Base-by-base conservation (phyloP, 2,888 invertebrate species). In the Apotomis turbidana region DNA sequence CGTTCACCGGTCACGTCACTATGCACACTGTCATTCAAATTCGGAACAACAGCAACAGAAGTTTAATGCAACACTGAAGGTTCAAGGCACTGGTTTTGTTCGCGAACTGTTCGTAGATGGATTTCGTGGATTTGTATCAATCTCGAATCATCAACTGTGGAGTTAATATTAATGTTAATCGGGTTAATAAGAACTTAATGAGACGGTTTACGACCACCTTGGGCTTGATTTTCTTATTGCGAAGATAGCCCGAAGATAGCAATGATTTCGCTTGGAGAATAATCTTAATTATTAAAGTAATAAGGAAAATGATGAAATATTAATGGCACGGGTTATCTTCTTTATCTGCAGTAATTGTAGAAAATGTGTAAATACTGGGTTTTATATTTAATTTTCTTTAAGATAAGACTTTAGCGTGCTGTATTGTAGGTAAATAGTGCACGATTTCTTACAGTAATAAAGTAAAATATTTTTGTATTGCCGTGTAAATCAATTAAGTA, bases 181-280 rank as follows among this genome's bases (percentile, higher is more conserved):
- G 10, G 12, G 54, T 54, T 54, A 10, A 49, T 59, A 27, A 58
- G 41, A 57, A 41, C 0, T 41, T 68, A 72, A 71, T 66, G 60
- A 60, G 71, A 60, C 61, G 55, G 62, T 72, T 63, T 58, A 63
- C 54, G n/a, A 46, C 62, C 44, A 58, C 72, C 72, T 72, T 72
- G 72, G 57, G 46, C 72, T 63, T 63, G 58, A 71, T 71, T 71
- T 71, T 71, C 15, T 49, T 38, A 49, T 51, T 58, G 68, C 58
- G 44, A 55, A 67, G 60, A 71, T 67, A 68, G 55, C 44, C 41
- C 41, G 6, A 41, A 6, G 71, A 68, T 71, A 62, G 61, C 36
- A 13, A 49, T 66, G 15, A 46, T n/a, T 49, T 9, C 9, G 10
- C 44, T 64, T 15, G 15, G 44, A 15, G 44, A 61, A 44, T 61